Percentiles rank a stretch among this genome's conserved stretches.
Conservation (phyloP, 2,888 invertebrate species). For the Polydrusus cervinus region DNA sequence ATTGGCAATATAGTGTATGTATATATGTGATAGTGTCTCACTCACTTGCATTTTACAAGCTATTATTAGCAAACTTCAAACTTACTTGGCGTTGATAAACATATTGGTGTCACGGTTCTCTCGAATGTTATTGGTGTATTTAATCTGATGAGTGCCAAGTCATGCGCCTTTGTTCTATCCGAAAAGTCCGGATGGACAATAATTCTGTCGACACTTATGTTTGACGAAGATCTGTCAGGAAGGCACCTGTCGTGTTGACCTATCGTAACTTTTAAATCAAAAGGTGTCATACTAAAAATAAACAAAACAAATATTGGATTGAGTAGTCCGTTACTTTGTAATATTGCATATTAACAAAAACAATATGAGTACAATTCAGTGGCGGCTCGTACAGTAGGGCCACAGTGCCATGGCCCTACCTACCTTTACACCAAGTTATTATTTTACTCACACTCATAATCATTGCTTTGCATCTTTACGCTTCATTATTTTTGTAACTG, state of each 20-base stretch:
- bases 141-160: constrained; percentile 76
- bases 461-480: too few species aligned
- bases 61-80: background rate
- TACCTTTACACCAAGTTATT: too few species aligned
- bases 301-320: background rate
- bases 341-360: too few species aligned
- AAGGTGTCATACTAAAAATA: constrained; percentile 68
- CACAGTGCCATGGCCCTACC: too few species aligned
- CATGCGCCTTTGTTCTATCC: constrained; percentile 73
- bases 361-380: too few species aligned
- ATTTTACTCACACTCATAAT: too few species aligned
- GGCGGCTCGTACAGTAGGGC: too few species aligned
- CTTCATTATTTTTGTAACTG: too few species aligned
- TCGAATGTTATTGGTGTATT: constrained; percentile 73
- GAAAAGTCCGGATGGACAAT: constrained; percentile 75
- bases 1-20: too few species aligned
- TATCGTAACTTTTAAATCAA: constrained; percentile 73
- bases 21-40: too few species aligned
- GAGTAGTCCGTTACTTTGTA: too few species aligned
- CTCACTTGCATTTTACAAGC: too few species aligned
- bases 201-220: constrained; percentile 73
- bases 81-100: constrained; percentile 74
- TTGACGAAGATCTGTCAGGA: constrained; percentile 72
- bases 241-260: constrained; percentile 75
- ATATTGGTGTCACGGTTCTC: constrained; percentile 75